These are phyloP conservation scores for Cyprinodon variegatus DNA, from an alignment of 2,113 vertebrate genomes.

Conservation along the genomic window DNA sequence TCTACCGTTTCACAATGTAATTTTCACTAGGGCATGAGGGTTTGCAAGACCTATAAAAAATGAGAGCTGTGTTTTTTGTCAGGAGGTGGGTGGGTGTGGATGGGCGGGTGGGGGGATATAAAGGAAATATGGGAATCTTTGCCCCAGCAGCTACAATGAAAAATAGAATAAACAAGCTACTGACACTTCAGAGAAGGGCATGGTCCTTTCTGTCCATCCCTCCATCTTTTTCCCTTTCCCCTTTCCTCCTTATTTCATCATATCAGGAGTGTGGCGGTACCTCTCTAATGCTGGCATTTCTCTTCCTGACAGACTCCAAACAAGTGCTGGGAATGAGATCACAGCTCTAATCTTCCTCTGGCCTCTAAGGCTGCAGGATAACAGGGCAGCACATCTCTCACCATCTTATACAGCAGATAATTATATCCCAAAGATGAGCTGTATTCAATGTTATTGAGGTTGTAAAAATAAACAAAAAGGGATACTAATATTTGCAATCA, in stretches of 20 bases:
- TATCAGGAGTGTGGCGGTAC: slow-evolving; percentile 96
- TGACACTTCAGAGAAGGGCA: slow-evolving; percentile 79
- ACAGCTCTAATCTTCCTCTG: slow-evolving; percentile 97
- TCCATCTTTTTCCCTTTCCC: slow-evolving; percentile 72
- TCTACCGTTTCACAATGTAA: slow-evolving; percentile 98
- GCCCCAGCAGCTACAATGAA: slow-evolving; percentile 91
- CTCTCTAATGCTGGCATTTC: slow-evolving; percentile 99
- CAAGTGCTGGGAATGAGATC: slow-evolving; percentile 99
- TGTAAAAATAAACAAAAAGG: not conserved
- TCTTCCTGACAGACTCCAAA: slow-evolving; percentile 99
- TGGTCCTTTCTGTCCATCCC: slow-evolving; percentile 71
- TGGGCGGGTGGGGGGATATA: slow-evolving; percentile 78
- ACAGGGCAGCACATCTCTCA: slow-evolving; percentile 85
- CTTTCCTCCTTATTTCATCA: slow-evolving; percentile 96
- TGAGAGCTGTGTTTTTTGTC: slow-evolving; percentile 81
- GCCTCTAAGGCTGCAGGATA: slow-evolving; percentile 91
- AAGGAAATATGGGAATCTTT: slow-evolving; percentile 96
- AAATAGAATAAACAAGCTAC: slow-evolving; percentile 91
- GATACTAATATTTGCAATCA: not conserved
- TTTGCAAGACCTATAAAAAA: slow-evolving; percentile 97
- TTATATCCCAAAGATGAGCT: slow-evolving; percentile 85
- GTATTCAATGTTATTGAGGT: not conserved
- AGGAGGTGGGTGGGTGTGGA: slow-evolving; percentile 69
- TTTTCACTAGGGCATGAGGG: slow-evolving; percentile 94
- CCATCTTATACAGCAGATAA: slow-evolving; percentile 89